phyloP scores from a whole-genome alignment of 2,113 vertebrate genomes.

The Colinus virginianus region DNA sequence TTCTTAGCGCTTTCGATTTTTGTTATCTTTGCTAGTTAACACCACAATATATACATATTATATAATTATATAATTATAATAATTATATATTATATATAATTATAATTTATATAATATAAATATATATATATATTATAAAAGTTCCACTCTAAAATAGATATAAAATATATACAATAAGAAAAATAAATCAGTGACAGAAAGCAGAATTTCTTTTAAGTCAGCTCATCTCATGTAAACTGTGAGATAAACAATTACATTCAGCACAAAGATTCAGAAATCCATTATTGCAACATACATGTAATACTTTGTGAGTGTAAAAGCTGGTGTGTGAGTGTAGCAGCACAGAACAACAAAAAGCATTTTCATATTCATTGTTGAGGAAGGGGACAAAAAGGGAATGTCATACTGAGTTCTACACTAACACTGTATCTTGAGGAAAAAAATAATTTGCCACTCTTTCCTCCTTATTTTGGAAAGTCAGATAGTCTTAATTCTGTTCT shows the following conservation, averaged over 20 bases:
- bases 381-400: neutral
- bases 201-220: neutral
- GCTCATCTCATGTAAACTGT: neutral
- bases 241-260: neutral
- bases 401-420: neutral
- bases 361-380: neutral
- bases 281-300: neutral
- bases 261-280: neutral
- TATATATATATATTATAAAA: neutral
- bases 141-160: neutral
- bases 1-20: neutral
- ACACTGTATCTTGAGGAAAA: neutral
- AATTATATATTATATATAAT: no score
- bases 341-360: neutral
- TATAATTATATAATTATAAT: no score
- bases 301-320: neutral
- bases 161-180: neutral
- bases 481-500: neutral
- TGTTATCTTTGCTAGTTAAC: neutral
- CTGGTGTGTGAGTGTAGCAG: neutral
- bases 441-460: neutral
- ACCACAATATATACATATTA: neutral
- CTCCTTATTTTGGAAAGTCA: neutral
- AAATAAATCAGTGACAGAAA: neutral
- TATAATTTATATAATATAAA: no score